A percentile compares a stretch with the other conserved stretches of the same genome.
phyloP scores from a whole-genome alignment of 2,888 invertebrate species.

The Brassicogethes aeneus region DNA sequence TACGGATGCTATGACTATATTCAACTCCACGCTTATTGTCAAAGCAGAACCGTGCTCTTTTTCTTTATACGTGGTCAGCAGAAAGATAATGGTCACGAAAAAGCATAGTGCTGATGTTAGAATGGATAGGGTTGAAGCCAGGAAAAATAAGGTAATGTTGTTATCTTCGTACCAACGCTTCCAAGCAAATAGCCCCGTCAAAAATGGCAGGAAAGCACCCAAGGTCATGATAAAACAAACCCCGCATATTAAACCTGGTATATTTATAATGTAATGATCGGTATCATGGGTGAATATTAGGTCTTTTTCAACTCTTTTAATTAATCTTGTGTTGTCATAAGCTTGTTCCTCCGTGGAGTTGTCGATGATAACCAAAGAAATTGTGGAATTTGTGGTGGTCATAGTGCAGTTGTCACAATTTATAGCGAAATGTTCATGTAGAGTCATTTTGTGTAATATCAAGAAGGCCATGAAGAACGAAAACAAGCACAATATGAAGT shows the following conservation, averaged over 20 bases:
- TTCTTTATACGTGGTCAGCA: constrained; percentile 15
- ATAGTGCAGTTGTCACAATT: constrained; percentile 7
- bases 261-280: constrained; percentile 18
- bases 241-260: constrained; percentile 32
- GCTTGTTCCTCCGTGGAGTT: constrained; percentile 6
- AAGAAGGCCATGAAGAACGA: constrained; percentile 49
- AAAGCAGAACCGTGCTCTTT: constrained; percentile 19
- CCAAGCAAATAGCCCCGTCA: constrained; percentile 52
- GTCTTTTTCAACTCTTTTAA: constrained; percentile 19
- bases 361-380: constrained; percentile 1
- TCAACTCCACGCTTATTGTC: constrained; percentile 45
- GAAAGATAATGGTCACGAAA: constrained; percentile 17
- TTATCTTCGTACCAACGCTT: constrained; percentile 58
- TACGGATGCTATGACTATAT: constrained; percentile 50
- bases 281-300: constrained; percentile 4
- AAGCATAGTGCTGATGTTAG: constrained; percentile 41
- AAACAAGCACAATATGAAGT: constrained; percentile 50
- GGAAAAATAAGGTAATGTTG: constrained; percentile 54
- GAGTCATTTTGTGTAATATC: constrained; percentile 30
- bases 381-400: not conserved
- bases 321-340: constrained; percentile 9
- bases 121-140: constrained; percentile 47
- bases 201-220: constrained; percentile 45
- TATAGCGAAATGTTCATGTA: constrained; percentile 15
- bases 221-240: constrained; percentile 46